Evolutionary conservation across 1,140 invertebrate genomes (phyloP).

Genomic region (Papilio dardanus): DNA sequence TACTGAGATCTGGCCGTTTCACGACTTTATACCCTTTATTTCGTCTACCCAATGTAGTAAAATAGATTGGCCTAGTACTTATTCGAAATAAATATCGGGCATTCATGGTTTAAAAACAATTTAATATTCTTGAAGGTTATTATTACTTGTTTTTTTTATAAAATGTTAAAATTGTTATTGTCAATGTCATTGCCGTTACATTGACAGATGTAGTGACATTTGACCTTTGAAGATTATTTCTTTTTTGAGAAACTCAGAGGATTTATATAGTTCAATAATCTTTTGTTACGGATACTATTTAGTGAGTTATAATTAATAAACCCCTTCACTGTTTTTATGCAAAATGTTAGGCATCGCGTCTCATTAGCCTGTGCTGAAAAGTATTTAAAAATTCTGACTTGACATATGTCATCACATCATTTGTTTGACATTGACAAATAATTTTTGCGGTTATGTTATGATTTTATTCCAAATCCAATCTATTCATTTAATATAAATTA

Average conservation of each 20-base stretch:
- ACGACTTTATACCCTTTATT: constrained; percentile 65
- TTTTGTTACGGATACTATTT: not conserved
- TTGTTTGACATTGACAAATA: too few relatives aligned
- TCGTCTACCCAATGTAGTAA: constrained; percentile 49
- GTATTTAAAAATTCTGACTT: not conserved
- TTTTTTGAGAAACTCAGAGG: too few relatives aligned
- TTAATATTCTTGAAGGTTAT: not conserved
- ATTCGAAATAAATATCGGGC: constrained; percentile 53
- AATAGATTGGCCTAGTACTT: constrained; percentile 51
- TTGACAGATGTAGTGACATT: not conserved
- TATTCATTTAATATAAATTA: too few relatives aligned
- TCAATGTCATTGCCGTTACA: not conserved
- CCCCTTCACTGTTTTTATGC: too few relatives aligned
- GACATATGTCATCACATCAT: not conserved
- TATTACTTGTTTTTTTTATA: not conserved
- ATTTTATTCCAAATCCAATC: not conserved
- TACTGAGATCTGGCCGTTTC: constrained; percentile 70
- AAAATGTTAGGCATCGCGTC: not conserved
- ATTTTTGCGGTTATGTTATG: not conserved
- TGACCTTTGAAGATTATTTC: not conserved
- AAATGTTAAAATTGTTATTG: not conserved
- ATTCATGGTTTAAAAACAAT: constrained; percentile 57
- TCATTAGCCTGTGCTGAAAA: not conserved
- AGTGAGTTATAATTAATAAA: not conserved
- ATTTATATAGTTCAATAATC: not conserved